Percentiles rank a stretch among this genome's conserved stretches.
Conservation (phyloP, 2,797 vertebrate genomes). For the Neopelma chrysocephalum region DNA sequence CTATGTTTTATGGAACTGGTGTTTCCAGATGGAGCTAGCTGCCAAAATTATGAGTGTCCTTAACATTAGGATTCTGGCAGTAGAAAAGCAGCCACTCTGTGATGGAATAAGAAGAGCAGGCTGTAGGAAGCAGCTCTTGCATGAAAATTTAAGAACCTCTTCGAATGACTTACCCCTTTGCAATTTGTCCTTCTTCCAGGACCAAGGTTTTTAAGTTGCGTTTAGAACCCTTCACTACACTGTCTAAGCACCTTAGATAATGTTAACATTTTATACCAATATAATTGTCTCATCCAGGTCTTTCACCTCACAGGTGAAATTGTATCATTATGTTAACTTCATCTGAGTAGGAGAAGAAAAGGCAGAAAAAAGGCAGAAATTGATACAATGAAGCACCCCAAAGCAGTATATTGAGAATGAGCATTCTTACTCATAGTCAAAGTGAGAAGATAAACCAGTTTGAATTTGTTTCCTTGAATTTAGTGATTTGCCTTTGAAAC, state of each 20-base stretch:
- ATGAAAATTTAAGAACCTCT: neutral
- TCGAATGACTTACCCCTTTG: neutral
- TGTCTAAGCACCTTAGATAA: neutral
- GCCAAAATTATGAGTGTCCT: neutral
- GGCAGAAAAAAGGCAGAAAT: neutral
- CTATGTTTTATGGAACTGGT: neutral
- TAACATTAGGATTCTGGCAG: neutral
- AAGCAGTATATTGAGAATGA: neutral
- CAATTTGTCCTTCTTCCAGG: neutral
- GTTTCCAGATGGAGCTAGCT: neutral
- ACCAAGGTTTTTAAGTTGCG: neutral
- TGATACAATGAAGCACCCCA: neutral
- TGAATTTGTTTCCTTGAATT: neutral
- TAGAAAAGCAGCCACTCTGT: neutral
- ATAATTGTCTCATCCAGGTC: neutral
- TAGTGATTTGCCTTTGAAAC: neutral
- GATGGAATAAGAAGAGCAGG: neutral
- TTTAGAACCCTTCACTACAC: neutral
- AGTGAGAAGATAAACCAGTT: neutral
- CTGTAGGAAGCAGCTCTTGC: neutral
- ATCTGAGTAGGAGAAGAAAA: neutral
- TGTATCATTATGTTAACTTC: neutral
- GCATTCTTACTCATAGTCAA: neutral
- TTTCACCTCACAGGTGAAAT: neutral
- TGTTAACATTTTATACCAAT: neutral